Evolutionary conservation across 2,113 vertebrate species (phyloP), one percentile per base, ranked within the genome.

Genomic region (Rousettus leschenaultii): DNA sequence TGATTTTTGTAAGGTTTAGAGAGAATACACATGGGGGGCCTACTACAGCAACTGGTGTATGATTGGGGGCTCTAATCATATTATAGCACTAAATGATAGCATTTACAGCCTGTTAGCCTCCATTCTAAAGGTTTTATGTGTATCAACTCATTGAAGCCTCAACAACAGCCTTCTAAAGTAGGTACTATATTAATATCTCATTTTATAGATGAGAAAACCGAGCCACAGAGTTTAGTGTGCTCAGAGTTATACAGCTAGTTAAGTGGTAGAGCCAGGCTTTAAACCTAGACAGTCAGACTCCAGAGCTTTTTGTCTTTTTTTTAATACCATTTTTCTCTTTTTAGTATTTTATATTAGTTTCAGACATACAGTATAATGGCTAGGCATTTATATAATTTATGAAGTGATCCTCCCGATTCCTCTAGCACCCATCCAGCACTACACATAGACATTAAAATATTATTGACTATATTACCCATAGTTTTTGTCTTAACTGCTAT

Each of bases 151-250:
- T 6, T 65, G 53, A 89, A 71, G 74, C 61, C 28, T 89, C 15
- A 75, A 74, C 21, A 28, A n/a, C 65, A 94, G 61, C 26, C 74
- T 63, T 89, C 28, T 82, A 68, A 73, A 18, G 4, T 35, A 84
- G 15, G 16, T 43, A 59, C 45, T 71, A 8, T 94, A 48, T 88
- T 71, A 89, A 61, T 51, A 89, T 82, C 43, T 73, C 82, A 57
- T 40, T 96, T 92, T 77, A 91, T 4, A 51, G 68, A 74, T 57
- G 85, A 86, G 91, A 71, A 96, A 91, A 83, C 59, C 24, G n/a
- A 96, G 73, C 45, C 24, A 63, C 18, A 35, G 48, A 73, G 10
- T 82, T 55, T 38, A 38, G 12, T 22, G 35, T 68, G 24, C 59
- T 73, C 2, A 30, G 45, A 16, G 2, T 66, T 83, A 71, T 45